Evolutionary conservation across 2,797 vertebrate genomes (phyloP), one percentile per base, ranked within the genome.

Genomic region (Hoplostethus mediterraneus): DNA sequence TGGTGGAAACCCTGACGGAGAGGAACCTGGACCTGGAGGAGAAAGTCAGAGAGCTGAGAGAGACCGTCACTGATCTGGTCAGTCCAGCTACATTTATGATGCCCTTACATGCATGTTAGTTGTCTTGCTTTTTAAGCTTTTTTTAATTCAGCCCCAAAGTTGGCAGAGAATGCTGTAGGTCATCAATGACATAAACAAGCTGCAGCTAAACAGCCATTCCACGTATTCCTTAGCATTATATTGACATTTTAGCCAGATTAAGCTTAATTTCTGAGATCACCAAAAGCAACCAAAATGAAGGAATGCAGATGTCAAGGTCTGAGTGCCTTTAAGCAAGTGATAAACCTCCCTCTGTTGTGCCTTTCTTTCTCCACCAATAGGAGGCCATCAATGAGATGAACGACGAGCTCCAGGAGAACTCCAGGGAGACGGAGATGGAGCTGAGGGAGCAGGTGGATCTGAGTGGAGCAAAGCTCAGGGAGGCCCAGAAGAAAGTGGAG

Each of bases 361-460:
- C n/a, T 30, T 25, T 14, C 28, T 54, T 48, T 56, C 0, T 87
- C 90, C 84, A 84, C 89, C 56, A 89, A 93, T 71, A 99, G 98
- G 98, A 99, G 84, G 96, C 97, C 53, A 99, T 99, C 84, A 99
- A 99, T 0, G 98, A 99, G 90, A 99, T 99, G 98, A 99, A 99
- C 0, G 98, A 99, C 0, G 98, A 99, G 93, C 97, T 99, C 33
- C 97, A 99, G 91, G 98, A 99, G 83, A 99, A 99, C 0, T 94
- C 94, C 1, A 93, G 98, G 0, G 98, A 99, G 93, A 99, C 98
- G 0, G 98, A 99, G 87, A 95, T 99, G 94, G 98, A 99, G 92
- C 89, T 99, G 57, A 93, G 98, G 56, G 98, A 99, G 89, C 97
- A 98, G 95, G 72, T 98, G 84, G 98, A 99, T 83, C 90, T 99